phyloP scores from a whole-genome alignment of 2,888 invertebrate species.

The Lamellibrachia columna region DNA sequence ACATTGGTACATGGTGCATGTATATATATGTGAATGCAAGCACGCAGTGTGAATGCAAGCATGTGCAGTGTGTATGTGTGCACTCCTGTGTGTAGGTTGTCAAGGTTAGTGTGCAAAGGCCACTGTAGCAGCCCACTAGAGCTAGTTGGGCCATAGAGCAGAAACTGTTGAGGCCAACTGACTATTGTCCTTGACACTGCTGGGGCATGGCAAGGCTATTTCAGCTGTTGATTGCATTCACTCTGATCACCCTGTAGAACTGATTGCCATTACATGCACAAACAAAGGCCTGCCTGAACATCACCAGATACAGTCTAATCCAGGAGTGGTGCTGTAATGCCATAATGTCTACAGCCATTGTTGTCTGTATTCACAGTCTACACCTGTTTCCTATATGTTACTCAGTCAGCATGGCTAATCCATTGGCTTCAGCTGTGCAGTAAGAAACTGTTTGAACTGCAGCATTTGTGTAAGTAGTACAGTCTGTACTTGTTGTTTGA shows the following conservation, averaged over 20 bases:
- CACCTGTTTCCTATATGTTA: conserved; percentile 5
- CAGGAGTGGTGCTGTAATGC: background rate
- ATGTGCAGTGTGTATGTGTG: background rate
- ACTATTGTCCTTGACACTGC: background rate
- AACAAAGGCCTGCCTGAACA: background rate
- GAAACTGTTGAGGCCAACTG: background rate
- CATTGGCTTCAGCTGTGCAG: background rate
- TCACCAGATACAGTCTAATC: conserved; percentile 6
- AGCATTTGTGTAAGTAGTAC: background rate
- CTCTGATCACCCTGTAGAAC: background rate
- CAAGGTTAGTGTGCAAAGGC: background rate
- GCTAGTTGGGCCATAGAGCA: background rate
- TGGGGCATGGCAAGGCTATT: background rate
- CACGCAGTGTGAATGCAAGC: background rate
- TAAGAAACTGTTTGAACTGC: background rate
- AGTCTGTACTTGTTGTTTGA: background rate
- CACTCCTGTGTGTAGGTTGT: background rate
- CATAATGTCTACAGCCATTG: background rate
- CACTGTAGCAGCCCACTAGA: background rate
- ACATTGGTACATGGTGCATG: too few species aligned
- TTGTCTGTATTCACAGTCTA: background rate
- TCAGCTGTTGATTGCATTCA: background rate
- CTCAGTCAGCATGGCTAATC: background rate
- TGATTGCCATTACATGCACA: background rate
- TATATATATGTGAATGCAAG: background rate